These are phyloP conservation scores for Plumapathes pennacea DNA, from an alignment of 92 coral and sea anemone species.

Conservation along the genomic window DNA sequence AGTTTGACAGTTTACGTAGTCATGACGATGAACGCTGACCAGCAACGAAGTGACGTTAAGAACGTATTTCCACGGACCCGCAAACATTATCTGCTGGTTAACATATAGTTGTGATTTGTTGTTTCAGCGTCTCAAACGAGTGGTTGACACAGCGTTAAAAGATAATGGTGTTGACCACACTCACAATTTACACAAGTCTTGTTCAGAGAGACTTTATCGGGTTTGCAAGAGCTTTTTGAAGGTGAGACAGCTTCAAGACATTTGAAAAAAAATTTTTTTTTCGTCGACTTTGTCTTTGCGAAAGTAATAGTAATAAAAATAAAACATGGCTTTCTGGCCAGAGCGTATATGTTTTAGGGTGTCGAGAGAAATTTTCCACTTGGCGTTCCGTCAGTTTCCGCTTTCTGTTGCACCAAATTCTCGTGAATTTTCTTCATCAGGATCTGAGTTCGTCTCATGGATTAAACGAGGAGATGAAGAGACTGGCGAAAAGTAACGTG, in stretches of 20 bases:
- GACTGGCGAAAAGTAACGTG: constrained; percentile 85
- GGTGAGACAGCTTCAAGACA: no score
- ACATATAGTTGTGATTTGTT: background rate
- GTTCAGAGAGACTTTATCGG: constrained; percentile 74
- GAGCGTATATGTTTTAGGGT: background rate
- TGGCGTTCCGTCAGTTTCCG: no score
- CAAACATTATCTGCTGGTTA: no score
- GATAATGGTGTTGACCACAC: constrained; percentile 64
- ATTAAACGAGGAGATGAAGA: constrained; percentile 89
- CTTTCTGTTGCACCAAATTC: no score
- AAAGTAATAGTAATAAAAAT: background rate
- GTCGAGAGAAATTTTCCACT: no score
- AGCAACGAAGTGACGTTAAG: no score
- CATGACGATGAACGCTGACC: no score
- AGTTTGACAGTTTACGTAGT: no score
- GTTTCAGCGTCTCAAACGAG: constrained; percentile 77
- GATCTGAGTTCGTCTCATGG: constrained; percentile 93
- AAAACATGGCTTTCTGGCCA: background rate
- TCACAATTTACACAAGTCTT: constrained; percentile 42
- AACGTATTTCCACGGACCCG: no score
- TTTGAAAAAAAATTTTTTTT: no score
- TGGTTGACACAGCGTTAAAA: constrained; percentile 64
- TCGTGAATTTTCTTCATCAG: constrained; percentile 25
- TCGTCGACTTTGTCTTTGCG: no score
- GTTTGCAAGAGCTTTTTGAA: constrained; percentile 90